Conservation (phyloP, 2,888 invertebrate genomes). For the Cylindroiulus punctatus region DNA sequence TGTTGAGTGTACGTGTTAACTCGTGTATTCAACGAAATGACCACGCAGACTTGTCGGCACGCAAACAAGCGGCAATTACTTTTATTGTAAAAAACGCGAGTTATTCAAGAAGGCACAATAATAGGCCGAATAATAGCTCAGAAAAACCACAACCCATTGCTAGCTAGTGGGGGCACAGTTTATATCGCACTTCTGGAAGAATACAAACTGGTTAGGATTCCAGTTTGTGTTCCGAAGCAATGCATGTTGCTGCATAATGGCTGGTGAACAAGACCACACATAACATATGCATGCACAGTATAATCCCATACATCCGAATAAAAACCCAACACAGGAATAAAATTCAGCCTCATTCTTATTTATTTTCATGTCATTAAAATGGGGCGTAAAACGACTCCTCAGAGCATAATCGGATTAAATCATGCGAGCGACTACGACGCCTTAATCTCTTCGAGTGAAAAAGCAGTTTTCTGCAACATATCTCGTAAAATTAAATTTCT, state of each 20-base stretch:
- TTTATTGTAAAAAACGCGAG: neutral
- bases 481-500: conserved; percentile 10
- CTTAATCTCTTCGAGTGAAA: neutral
- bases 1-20: neutral
- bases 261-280: too few species aligned
- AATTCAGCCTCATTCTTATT: too few species aligned
- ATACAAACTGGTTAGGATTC: too few species aligned
- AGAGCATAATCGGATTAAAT: neutral
- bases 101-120: neutral
- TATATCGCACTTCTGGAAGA: neutral
- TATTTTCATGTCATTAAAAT: too few species aligned
- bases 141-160: neutral
- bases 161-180: neutral
- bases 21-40: neutral
- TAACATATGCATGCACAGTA: too few species aligned
- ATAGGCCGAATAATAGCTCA: neutral
- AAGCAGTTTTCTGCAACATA: neutral
- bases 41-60: neutral
- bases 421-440: neutral
- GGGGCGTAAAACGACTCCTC: neutral
- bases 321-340: too few species aligned
- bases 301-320: too few species aligned
- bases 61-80: neutral
- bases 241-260: too few species aligned
- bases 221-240: too few species aligned